phyloP scores from a whole-genome alignment of 2,888 invertebrate genomes.

The Dromius quadrimaculatus region DNA sequence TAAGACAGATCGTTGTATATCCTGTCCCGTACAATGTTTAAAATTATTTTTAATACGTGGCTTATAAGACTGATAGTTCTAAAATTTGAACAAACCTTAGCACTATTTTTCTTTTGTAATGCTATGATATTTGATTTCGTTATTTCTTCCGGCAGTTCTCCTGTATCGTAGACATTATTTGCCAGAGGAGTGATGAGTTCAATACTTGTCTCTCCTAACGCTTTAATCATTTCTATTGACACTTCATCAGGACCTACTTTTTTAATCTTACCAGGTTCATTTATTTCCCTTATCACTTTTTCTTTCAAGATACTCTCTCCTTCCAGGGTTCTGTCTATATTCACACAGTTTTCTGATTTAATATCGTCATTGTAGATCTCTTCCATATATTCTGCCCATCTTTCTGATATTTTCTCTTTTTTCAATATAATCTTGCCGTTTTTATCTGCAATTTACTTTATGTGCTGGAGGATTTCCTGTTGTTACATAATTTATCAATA shows the following conservation, averaged over 20 bases:
- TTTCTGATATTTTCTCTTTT: background rate
- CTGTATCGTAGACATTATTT: slow-evolving; percentile 50
- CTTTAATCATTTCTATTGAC: slow-evolving; percentile 52
- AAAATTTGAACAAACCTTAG: too few species aligned
- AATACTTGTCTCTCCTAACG: slow-evolving; percentile 52
- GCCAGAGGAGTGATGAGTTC: slow-evolving; percentile 38
- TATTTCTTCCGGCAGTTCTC: slow-evolving; percentile 46
- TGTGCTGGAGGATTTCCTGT: too few species aligned
- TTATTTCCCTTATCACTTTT: slow-evolving; percentile 19
- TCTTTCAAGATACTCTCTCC: slow-evolving; percentile 25
- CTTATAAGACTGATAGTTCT: slow-evolving; percentile 55
- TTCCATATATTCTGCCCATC: background rate
- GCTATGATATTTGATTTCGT: slow-evolving; percentile 48
- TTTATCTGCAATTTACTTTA: too few species aligned
- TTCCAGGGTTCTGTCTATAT: background rate
- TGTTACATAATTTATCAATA: background rate
- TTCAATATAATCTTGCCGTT: background rate
- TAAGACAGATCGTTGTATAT: slow-evolving; percentile 52
- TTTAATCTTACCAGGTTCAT: background rate
- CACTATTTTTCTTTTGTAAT: slow-evolving; percentile 53
- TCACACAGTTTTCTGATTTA: background rate
- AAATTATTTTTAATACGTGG: slow-evolving; percentile 54
- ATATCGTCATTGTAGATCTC: background rate
- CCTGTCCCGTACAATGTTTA: slow-evolving; percentile 53
- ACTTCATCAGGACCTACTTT: background rate